A percentile compares a stretch with the other conserved stretches of the same genome.
These are phyloP conservation scores for Scaptomyza polygonia DNA, from an alignment of 2,888 invertebrate species.

Conservation along the genomic window DNA sequence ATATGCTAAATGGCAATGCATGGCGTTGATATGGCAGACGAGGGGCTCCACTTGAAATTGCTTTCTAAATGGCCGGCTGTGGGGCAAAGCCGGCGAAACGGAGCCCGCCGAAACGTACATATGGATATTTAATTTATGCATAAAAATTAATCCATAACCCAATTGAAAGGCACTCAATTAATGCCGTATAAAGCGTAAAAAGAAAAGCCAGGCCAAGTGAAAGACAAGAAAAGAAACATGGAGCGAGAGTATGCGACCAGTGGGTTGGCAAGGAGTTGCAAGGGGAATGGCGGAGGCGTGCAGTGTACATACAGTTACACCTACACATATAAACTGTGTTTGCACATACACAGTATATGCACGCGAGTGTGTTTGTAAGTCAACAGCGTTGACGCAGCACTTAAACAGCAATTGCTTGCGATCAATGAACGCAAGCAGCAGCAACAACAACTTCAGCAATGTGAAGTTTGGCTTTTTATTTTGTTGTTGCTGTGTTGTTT, in stretches of 20 bases:
- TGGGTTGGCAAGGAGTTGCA: conserved; percentile 28
- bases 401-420: conserved; percentile 74
- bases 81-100: conserved; percentile 31
- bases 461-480: conserved; percentile 54
- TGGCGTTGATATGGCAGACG: conserved; percentile 23
- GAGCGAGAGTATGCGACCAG: conserved; percentile 64
- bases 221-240: conserved; percentile 59
- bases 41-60: conserved; percentile 65
- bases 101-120: conserved; percentile 43
- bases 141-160: conserved; percentile 78
- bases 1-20: conserved; percentile 30
- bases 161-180: conserved; percentile 78
- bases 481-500: conserved; percentile 55
- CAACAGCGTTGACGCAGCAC: conserved; percentile 78
- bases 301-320: neutral
- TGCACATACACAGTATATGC: neutral
- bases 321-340: neutral
- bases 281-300: conserved; percentile 37
- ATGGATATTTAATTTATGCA: conserved; percentile 77
- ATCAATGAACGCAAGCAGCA: conserved; percentile 71
- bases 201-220: conserved; percentile 69
- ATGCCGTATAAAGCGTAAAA: conserved; percentile 69
- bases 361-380: conserved; percentile 59
- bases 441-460: conserved; percentile 32
- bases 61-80: conserved; percentile 65